A percentile compares a stretch with the other conserved stretches of the same genome.
Conservation (phyloP, 2,113 vertebrate genomes). For the Sander lucioperca region DNA sequence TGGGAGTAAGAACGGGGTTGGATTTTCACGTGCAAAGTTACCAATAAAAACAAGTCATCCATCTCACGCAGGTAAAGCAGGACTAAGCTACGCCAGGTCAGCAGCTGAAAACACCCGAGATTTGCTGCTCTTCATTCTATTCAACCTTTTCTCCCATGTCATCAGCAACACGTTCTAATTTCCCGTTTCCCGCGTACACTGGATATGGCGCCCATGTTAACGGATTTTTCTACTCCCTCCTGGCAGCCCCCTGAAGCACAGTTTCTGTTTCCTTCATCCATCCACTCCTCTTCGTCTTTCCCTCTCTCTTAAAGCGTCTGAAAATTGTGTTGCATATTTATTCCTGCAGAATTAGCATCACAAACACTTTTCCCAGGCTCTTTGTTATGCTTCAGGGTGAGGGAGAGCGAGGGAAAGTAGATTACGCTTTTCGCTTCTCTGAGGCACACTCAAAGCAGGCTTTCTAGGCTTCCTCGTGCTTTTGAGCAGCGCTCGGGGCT, state of each 20-base stretch:
- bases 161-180: conserved; percentile 48
- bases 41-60: conserved; percentile 23
- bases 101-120: conserved; percentile 44
- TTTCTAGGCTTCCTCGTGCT: conserved; percentile 68
- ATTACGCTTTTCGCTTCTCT: conserved; percentile 69
- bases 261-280: conserved; percentile 54
- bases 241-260: conserved; percentile 45
- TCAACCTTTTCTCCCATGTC: conserved; percentile 49
- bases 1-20: too few species aligned
- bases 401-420: conserved; percentile 66
- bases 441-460: conserved; percentile 68
- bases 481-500: conserved; percentile 65
- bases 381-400: conserved; percentile 75
- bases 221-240: conserved; percentile 52
- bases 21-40: conserved; percentile 17
- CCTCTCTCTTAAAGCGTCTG: conserved; percentile 51
- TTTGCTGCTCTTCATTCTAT: conserved; percentile 35
- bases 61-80: conserved; percentile 33
- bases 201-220: conserved; percentile 35
- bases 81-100: conserved; percentile 30
- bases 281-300: conserved; percentile 48
- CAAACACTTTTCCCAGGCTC: conserved; percentile 68
- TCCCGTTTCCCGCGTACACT: conserved; percentile 8
- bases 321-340: conserved; percentile 75
- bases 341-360: conserved; percentile 79